phyloP scores from a whole-genome alignment of 1,140 invertebrate species.

The Agrypnia vestita region DNA sequence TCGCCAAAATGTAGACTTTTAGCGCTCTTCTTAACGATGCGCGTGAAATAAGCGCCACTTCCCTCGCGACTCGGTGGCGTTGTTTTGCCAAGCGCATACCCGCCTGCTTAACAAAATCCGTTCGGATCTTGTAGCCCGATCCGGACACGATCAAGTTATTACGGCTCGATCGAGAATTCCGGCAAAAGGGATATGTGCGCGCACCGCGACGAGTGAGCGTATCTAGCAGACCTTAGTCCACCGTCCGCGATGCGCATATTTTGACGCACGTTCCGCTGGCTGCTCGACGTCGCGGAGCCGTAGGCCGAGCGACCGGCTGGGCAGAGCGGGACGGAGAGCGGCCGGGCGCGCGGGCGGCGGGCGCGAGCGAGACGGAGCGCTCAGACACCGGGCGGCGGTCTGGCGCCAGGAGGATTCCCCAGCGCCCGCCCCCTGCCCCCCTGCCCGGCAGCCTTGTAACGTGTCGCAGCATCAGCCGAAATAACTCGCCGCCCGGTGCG shows the following conservation, averaged over 20 bases:
- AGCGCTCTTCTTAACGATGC: background rate
- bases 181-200: conserved; percentile 30
- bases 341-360: background rate
- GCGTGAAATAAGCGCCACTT: background rate
- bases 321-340: conserved; percentile 19
- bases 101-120: background rate
- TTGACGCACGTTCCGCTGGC: background rate
- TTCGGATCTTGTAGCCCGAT: conserved; percentile 23
- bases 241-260: background rate
- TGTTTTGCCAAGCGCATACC: conserved; percentile 31
- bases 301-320: background rate
- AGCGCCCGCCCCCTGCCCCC: conserved; percentile 66
- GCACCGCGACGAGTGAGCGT: background rate
- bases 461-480: conserved; percentile 37
- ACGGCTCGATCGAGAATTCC: conserved; percentile 7
- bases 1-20: background rate
- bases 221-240: background rate
- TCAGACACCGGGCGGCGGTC: conserved; percentile 68
- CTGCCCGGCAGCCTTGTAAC: conserved; percentile 60
- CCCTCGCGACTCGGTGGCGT: background rate
- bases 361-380: conserved; percentile 58
- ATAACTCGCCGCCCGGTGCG: conserved; percentile 35
- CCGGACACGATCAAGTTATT: conserved; percentile 4
- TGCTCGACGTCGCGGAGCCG: conserved; percentile 4
- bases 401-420: conserved; percentile 74